Base-by-base conservation (phyloP, 2,113 vertebrate genomes). In the Prionailurus viverrinus region DNA sequence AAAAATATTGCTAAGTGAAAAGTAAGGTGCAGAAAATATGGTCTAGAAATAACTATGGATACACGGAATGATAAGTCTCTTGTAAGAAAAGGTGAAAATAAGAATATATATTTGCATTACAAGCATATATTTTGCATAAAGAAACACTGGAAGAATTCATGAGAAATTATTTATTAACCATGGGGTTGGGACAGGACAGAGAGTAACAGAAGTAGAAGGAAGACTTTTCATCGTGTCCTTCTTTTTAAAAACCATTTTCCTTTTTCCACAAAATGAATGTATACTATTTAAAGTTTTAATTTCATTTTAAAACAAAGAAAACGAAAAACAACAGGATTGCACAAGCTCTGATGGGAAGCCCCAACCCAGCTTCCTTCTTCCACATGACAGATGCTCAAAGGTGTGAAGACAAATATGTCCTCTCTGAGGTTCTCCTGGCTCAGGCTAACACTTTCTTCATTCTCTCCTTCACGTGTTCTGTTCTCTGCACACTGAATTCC, bases 291-390 rank as follows among this genome's bases (percentile, higher is more conserved):
- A 86, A 69, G n/a, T 74, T 41, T 74, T 71, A 65, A 66, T 53
- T 86, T 85, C 41, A 91, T 73, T 91, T 92, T 25, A 78, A 89
- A 93, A 61, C 33, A 76, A 94, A 94, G 71, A 95, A 89, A 92
- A 88, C 76, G 31, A 68, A 82, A 82, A 58, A 76, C 25, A 79
- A 3, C 3, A 23, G 15, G 33, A 31, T 13, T 66, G 11, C 31
- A 87, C 27, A 82, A 48, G 4, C 25, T 61, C 36, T 33, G 18
- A 25, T 13, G 74, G 45, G 7, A 85, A 76, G 2, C 48, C n/a
- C 45, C 74, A 61, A 15, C n/a, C 76, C 27, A 88, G 89, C 33
- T 76, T 13, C 89, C 74, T 82, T 82, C 86, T 61, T 88, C 45
- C 39, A 69, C 18, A 55, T 45, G 65, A 55, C 1, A 81, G 68